phyloP scores from a whole-genome alignment of 2,113 vertebrate genomes.

The Piliocolobus tephrosceles region DNA sequence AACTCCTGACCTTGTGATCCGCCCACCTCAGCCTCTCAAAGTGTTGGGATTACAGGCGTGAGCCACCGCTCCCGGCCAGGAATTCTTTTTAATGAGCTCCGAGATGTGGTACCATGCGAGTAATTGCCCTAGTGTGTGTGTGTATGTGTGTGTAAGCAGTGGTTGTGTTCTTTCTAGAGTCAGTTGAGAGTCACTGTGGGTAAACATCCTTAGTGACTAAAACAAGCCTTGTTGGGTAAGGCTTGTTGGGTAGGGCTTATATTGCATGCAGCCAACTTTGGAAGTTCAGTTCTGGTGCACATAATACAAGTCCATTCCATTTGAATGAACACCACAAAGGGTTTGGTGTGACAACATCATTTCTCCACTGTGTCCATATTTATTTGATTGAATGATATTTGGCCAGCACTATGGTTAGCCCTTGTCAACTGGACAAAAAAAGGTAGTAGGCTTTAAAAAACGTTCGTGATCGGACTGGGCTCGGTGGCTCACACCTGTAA shows the following conservation, averaged over 20 bases:
- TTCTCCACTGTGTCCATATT: not conserved
- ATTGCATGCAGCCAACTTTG: not conserved
- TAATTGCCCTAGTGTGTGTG: not conserved
- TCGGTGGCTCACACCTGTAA: no score
- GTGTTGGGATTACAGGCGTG: no score
- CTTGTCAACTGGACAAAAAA: not conserved
- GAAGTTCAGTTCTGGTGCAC: slow-evolving; percentile 9
- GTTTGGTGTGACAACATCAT: not conserved
- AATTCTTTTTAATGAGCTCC: slow-evolving; percentile 48
- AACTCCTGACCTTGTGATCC: no score
- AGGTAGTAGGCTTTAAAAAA: not conserved
- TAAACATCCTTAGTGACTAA: not conserved
- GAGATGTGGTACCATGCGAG: not conserved
- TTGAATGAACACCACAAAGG: not conserved
- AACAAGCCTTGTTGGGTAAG: not conserved
- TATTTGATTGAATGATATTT: slow-evolving; percentile 18
- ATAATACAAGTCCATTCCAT: not conserved
- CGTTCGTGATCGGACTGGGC: not conserved
- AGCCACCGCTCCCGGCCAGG: not conserved
- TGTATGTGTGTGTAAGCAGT: not conserved
- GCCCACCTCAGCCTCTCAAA: no score
- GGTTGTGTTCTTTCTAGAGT: not conserved
- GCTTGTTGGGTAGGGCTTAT: slow-evolving; percentile 18
- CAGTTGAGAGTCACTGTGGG: not conserved
- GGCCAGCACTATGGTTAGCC: not conserved